These are phyloP conservation scores for Catostylus mosaicus DNA, from an alignment of 30 jellyfish, hydroid and myxozoan genomes.

Conservation along the genomic window DNA sequence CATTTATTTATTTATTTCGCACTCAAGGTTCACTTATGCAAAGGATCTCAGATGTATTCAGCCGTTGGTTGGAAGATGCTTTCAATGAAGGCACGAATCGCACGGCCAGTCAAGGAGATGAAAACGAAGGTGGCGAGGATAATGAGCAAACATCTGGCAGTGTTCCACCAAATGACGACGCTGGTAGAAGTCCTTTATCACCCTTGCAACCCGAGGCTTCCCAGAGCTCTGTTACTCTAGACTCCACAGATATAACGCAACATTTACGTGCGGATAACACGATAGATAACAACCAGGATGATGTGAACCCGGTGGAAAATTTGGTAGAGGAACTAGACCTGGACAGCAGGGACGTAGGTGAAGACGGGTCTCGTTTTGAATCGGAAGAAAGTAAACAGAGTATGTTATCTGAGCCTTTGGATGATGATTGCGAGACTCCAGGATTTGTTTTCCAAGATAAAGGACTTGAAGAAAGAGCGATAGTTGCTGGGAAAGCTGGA, in stretches of 20 bases:
- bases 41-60: conserved; percentile 76
- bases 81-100: conserved; percentile 12
- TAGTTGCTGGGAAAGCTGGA: too few relatives aligned
- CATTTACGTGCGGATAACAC: neutral
- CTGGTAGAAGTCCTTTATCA: neutral
- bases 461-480: neutral
- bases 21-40: conserved; percentile 63
- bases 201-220: neutral
- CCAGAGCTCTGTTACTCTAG: neutral
- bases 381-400: neutral
- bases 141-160: neutral
- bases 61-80: conserved; percentile 81
- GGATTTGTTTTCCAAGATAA: neutral
- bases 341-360: neutral
- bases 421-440: neutral
- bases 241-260: neutral
- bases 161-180: neutral
- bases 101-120: conserved; percentile 4
- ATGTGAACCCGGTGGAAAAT: conserved; percentile 1
- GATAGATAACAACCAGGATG: neutral
- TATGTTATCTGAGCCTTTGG: too few relatives aligned
- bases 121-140: neutral
- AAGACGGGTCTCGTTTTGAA: neutral
- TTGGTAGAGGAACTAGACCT: neutral
- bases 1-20: too few relatives aligned